Conservation (phyloP, 2,113 vertebrate genomes). For the Passer montanus region DNA sequence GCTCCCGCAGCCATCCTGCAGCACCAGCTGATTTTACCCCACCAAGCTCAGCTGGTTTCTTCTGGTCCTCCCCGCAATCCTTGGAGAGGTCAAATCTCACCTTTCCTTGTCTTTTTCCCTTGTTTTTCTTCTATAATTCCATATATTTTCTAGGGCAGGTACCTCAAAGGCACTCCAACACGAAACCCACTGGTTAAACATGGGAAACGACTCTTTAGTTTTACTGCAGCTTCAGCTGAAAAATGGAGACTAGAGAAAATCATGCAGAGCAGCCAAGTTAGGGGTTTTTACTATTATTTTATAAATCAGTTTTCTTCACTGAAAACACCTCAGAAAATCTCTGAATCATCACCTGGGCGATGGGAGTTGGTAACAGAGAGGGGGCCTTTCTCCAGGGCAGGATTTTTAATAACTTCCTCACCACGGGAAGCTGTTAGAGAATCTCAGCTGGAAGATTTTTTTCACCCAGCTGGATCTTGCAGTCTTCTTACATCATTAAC, state of each 20-base stretch:
- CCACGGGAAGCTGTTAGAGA: background rate
- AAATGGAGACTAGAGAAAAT: background rate
- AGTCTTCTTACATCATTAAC: conserved; percentile 42
- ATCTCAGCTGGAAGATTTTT: conserved; percentile 18
- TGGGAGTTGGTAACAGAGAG: background rate
- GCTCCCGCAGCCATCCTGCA: background rate
- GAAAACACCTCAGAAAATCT: background rate
- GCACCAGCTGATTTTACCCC: background rate
- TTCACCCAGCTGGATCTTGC: conserved; percentile 32
- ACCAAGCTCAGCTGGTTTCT: background rate
- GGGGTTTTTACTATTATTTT: background rate
- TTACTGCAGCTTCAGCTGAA: background rate
- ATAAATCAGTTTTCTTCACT: background rate
- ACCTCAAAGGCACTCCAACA: background rate
- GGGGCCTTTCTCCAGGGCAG: conserved; percentile 17
- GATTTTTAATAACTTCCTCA: conserved; percentile 31
- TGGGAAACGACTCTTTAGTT: rapidly evolving
- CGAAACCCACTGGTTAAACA: rapidly evolving
- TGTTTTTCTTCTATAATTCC: too few relatives aligned
- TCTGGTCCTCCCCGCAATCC: background rate
- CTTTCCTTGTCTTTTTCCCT: rapidly evolving
- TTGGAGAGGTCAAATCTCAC: background rate
- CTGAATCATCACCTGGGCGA: background rate
- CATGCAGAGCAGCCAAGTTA: background rate
- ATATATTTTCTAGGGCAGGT: rapidly evolving